Percentiles rank a stretch among this genome's conserved stretches.
phyloP scores from a whole-genome alignment of 1,140 invertebrate species.

The Gonatopus flavifemur region DNA sequence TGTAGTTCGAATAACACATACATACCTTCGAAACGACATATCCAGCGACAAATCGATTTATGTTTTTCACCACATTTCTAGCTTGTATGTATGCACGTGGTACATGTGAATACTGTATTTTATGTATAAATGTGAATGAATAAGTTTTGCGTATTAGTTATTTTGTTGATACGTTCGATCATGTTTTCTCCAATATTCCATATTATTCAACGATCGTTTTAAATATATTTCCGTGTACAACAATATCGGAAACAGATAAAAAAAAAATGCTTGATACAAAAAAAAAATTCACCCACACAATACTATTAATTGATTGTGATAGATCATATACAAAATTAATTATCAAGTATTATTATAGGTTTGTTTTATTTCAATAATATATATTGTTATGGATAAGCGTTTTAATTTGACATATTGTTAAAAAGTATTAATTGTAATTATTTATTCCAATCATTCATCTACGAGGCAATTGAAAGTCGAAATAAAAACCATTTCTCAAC shows the following conservation, averaged over 20 bases:
- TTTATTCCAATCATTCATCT: too few relatives aligned
- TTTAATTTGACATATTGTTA: too few relatives aligned
- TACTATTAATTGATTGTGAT: neutral
- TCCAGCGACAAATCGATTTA: slow-evolving; percentile 26
- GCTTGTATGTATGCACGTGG: slow-evolving; percentile 28
- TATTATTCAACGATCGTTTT: neutral
- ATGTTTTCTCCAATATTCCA: neutral
- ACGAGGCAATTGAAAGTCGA: too few relatives aligned
- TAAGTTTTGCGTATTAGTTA: neutral
- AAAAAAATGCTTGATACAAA: neutral
- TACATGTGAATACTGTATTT: slow-evolving; percentile 3
- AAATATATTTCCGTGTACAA: too few relatives aligned
- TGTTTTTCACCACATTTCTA: slow-evolving; percentile 27
- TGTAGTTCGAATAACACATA: slow-evolving; percentile 33
- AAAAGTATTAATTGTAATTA: too few relatives aligned
- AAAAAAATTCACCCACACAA: neutral
- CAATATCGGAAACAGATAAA: too few relatives aligned
- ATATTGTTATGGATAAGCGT: neutral
- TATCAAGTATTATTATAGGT: neutral
- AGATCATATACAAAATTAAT: neutral
- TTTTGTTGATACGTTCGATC: neutral
- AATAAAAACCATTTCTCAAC: too few relatives aligned
- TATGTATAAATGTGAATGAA: neutral
- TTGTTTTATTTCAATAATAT: neutral
- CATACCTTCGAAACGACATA: slow-evolving; percentile 35